Percentiles rank a stretch among this genome's conserved stretches.
Evolutionary conservation across 2,113 vertebrate species (phyloP).

Genomic region (Syrrhaptes paradoxus): DNA sequence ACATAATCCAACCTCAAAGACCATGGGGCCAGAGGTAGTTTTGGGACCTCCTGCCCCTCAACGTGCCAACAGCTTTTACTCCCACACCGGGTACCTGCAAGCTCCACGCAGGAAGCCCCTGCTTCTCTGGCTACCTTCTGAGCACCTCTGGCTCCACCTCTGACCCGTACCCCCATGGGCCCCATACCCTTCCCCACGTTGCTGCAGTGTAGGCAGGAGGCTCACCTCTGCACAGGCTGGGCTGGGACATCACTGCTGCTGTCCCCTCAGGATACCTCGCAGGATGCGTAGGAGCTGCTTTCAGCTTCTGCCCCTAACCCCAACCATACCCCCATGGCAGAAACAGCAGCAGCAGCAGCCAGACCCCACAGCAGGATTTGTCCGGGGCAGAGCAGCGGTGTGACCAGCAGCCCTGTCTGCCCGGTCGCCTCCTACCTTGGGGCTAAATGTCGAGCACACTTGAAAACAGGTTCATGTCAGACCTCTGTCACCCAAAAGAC

Average conservation of each 20-base stretch:
- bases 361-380: not conserved
- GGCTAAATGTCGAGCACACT: not conserved
- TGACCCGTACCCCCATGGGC: too few species aligned
- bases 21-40: not conserved
- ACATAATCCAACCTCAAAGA: not conserved
- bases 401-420: not conserved
- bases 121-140: not conserved
- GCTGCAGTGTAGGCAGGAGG: fast-evolving
- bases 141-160: not conserved
- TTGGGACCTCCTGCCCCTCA: not conserved
- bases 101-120: fast-evolving
- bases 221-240: not conserved
- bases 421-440: not conserved
- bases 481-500: not conserved
- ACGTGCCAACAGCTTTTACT: not conserved
- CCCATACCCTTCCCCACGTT: fast-evolving
- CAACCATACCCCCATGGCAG: not conserved
- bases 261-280: not conserved
- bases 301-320: not conserved
- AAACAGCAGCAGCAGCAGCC: fast-evolving
- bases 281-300: not conserved
- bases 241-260: not conserved
- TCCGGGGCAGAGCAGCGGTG: not conserved
- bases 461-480: not conserved
- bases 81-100: fast-evolving